Evolutionary conservation across 2,113 vertebrate species (phyloP).

Genomic region (Hucho hucho): DNA sequence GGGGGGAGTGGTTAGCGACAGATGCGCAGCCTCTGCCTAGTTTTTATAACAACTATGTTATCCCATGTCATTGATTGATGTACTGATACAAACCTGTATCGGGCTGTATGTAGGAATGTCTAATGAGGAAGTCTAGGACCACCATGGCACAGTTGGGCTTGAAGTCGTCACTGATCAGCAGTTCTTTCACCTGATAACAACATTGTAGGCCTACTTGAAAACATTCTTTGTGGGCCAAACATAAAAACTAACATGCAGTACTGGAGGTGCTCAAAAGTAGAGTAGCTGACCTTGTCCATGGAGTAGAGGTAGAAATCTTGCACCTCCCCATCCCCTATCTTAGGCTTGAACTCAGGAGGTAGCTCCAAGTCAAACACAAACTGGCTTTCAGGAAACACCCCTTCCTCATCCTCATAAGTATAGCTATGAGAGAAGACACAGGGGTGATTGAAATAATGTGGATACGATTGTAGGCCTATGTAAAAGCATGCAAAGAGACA

Average conservation of each 20-base stretch:
- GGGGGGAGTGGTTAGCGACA: too few relatives aligned
- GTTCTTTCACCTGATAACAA: slow-evolving; percentile 71
- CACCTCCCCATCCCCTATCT: slow-evolving; percentile 77
- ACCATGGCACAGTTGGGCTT: slow-evolving; percentile 84
- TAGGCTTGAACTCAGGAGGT: slow-evolving; percentile 71
- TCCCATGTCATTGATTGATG: too few relatives aligned
- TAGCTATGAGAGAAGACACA: slow-evolving; percentile 62
- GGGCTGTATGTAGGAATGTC: slow-evolving; percentile 75
- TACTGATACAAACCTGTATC: slow-evolving; percentile 67
- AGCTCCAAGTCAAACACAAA: slow-evolving; percentile 81
- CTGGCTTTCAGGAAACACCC: slow-evolving; percentile 75
- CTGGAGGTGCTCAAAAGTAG: not conserved
- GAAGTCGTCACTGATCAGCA: slow-evolving; percentile 71
- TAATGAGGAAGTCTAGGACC: slow-evolving; percentile 75
- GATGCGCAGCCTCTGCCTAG: too few relatives aligned
- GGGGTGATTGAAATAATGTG: not conserved
- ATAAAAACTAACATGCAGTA: not conserved
- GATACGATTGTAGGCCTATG: too few relatives aligned
- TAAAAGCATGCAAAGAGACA: not conserved
- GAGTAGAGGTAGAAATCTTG: slow-evolving; percentile 79
- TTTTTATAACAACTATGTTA: too few relatives aligned
- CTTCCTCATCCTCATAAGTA: slow-evolving; percentile 72
- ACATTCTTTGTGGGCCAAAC: not conserved
- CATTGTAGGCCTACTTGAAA: not conserved
- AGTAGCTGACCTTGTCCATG: slow-evolving; percentile 63